Base-by-base conservation (phyloP, 2,888 invertebrate species). In the Drosophila merina region DNA sequence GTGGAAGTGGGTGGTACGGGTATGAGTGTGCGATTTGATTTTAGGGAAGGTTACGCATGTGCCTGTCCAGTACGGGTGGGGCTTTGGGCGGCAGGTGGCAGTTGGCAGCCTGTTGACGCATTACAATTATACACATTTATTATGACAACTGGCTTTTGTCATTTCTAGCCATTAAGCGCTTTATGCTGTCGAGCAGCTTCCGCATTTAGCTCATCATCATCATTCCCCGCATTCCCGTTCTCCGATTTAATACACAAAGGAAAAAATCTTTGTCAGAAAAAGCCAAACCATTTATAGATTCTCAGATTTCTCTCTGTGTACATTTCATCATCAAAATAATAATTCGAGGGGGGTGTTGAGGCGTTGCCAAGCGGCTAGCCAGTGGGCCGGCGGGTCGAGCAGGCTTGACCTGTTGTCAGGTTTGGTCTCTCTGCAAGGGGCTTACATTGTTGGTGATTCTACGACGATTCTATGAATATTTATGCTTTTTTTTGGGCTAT, bases 111-210 rank as follows among this genome's bases (percentile, higher is more conserved):
- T 54, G 52, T 44, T 49, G 60, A 68, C 67, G 56, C 48, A 76
- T 64, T 68, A 57, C 49, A 68, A 68, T 68, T 68, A 68, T 57
- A 57, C 4, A 69, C 51, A 52, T 67, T 67, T 57, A 49, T 57
- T 57, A 31, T 69, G 69, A 68, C 51, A 28, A 26, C 60, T 50
- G 33, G 20, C 44, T 49, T 49, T 49, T 49, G 25, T 38, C 14
- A 58, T 36, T 33, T 58, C 62, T 20, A 42, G 42, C 48, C 44
- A 59, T 50, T 50, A 60, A 62, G 63, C 44, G 44, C 44, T 62
- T 33, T 62, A 60, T 60, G 49, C 20, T 51, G 50, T 31, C 36
- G 9, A 26, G 31, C 50, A 30, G 64, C 64, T 64, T 64, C 64
- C 64, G 64, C 64, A 47, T 64, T 64, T 38, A 38, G 51, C 63